Evolutionary conservation across 2,888 invertebrate genomes (phyloP).

Genomic region (Vannuccia rotundouncinata): DNA sequence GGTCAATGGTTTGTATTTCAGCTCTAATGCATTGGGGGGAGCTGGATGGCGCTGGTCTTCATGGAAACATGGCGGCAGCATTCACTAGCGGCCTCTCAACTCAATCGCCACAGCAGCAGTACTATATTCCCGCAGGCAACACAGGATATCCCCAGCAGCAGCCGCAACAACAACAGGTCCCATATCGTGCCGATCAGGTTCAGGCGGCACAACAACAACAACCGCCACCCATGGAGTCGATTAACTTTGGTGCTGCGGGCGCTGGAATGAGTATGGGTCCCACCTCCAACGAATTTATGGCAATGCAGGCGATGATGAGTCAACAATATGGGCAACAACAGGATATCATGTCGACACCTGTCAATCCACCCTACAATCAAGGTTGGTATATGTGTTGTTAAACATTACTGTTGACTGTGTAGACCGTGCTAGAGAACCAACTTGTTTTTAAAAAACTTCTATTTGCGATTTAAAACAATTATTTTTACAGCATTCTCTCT

Average conservation of each 20-base stretch:
- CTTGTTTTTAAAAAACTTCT: background rate
- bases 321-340: background rate
- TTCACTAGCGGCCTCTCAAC: background rate
- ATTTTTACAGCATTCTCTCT: background rate
- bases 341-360: background rate
- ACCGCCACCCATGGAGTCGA: background rate
- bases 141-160: background rate
- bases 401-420: background rate
- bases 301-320: background rate
- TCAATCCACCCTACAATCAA: background rate
- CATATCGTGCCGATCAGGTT: no score
- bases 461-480: background rate
- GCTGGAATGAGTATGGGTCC: background rate
- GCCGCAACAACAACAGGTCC: background rate
- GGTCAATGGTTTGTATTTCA: no score
- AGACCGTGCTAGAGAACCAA: background rate
- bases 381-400: background rate
- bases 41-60: background rate
- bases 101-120: slow-evolving; percentile 6
- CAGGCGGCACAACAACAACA: background rate
- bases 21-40: background rate
- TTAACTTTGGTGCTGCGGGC: background rate
- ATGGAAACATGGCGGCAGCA: background rate
- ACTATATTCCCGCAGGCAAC: background rate
- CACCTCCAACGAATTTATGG: background rate